Evolutionary conservation across 1,140 invertebrate genomes (phyloP), one percentile per base, ranked within the genome.

Genomic region (Scaptomyza pallida): DNA sequence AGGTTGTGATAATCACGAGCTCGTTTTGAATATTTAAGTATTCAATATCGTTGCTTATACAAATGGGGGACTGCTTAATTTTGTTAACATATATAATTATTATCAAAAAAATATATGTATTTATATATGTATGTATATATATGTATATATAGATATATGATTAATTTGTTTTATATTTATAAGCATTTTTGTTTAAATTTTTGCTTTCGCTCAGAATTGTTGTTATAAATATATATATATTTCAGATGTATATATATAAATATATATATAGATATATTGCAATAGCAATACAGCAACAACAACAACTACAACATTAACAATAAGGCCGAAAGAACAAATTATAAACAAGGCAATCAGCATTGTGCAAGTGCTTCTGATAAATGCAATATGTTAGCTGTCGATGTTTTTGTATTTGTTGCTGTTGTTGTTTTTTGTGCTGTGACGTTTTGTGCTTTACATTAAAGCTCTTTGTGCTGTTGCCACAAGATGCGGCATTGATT

Each of bases 61-160:
- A 60, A 26, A 59, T 71, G 68, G 33, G 57, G 60, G 40, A 71
- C 76, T 72, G 60, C 61, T 57, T 89, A 54, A 75, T 72, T 56
- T 67, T 61, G 54, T 64, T 57, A 61, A 65, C 59, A 72, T 75
- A 64, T 48, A 63, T 67, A 72, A 72, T 82, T 86, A 74, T 86
- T 86, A 80, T 77, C 65, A 85, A 75, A 85, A 88, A 88, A 86
- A 81, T 83, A 83, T 80, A 76, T 68, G 45, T 78, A 69, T 35
- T 57, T 72, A 48, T 67, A 47, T 54, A 21, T 40, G 3, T 41
- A 41, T 41, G 48, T 57, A 72, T 72, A 48, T 41, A 57, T 57
- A 69, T 78, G n/a, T n/a, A n/a, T n/a, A n/a, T n/a, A n/a, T n/a
- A n/a, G 59, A 59, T 64, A 48, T 48, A 65, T 63, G 45, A 72